Conservation (phyloP, 2,797 vertebrate species). For the Toxotes lorentzi region DNA sequence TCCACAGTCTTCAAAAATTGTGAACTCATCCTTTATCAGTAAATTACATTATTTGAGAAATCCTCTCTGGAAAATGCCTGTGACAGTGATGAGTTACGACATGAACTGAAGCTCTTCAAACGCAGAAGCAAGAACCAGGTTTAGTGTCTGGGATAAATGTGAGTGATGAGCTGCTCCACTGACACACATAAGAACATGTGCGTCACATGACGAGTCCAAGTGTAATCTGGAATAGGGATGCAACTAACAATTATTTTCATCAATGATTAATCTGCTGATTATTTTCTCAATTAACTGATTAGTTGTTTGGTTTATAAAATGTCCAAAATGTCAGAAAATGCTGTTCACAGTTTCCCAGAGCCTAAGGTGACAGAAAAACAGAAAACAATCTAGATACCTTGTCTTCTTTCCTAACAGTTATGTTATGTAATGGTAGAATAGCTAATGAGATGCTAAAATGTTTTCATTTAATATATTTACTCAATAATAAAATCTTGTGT, state of each 20-base stretch:
- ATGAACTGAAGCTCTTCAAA: neutral
- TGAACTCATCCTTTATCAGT: no score
- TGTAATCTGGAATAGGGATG: neutral
- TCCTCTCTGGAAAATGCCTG: neutral
- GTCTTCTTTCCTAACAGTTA: neutral
- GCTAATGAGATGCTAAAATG: neutral
- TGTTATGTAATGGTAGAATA: neutral
- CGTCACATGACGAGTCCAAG: neutral
- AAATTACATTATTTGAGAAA: conserved; percentile 9
- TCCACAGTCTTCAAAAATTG: no score
- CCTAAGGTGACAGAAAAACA: no score
- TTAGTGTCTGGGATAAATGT: neutral
- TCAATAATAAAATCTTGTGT: neutral
- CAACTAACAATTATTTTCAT: neutral
- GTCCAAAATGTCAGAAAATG: neutral
- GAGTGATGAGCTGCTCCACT: conserved; percentile 27
- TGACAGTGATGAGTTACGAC: neutral
- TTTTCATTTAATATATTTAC: neutral
- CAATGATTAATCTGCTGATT: neutral
- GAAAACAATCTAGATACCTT: neutral
- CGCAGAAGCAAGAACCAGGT: conserved; percentile 11
- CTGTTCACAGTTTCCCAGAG: no score
- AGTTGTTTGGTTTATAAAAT: neutral
- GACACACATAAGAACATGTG: neutral
- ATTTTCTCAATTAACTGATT: neutral